Percentiles rank a stretch among this genome's conserved stretches.
Conservation (phyloP, 2,888 invertebrate genomes). For the Miltochrista miniata region DNA sequence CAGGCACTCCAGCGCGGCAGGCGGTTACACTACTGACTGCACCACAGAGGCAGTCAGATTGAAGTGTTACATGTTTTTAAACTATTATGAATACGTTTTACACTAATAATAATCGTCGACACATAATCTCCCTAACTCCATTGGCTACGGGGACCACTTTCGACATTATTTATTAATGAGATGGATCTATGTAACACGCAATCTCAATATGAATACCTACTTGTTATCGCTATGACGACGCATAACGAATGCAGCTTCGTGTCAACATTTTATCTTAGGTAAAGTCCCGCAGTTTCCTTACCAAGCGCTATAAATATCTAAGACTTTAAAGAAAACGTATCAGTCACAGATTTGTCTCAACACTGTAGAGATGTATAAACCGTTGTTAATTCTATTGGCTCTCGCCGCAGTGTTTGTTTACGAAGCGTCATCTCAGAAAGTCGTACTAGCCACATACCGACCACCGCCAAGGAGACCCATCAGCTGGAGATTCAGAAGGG, state of each 20-base stretch:
- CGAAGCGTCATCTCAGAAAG: conserved; percentile 3
- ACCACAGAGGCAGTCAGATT: too few relatives aligned
- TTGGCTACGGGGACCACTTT: too few relatives aligned
- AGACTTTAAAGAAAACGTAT: not conserved
- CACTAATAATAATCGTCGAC: too few relatives aligned
- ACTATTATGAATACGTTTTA: too few relatives aligned
- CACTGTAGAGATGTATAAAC: conserved; percentile 18
- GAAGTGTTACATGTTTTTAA: too few relatives aligned
- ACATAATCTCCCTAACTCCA: too few relatives aligned
- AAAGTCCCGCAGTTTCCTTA: not conserved
- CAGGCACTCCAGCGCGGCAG: too few relatives aligned
- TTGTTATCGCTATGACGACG: not conserved
- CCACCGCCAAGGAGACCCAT: conserved; percentile 1
- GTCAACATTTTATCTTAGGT: not conserved
- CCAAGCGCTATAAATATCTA: not conserved
- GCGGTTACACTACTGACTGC: too few relatives aligned
- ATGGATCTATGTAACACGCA: too few relatives aligned
- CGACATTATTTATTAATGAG: too few relatives aligned
- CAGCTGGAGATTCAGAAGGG: conserved; percentile 3
- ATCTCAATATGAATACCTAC: too few relatives aligned
- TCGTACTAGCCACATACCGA: too few relatives aligned
- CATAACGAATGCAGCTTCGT: not conserved
- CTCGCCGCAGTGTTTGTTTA: conserved; percentile 12
- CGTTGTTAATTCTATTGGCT: conserved; percentile 3
- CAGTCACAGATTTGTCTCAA: not conserved